Evolutionary conservation across 2,113 vertebrate species (phyloP).

Genomic region (Coregonus clupeaformis): DNA sequence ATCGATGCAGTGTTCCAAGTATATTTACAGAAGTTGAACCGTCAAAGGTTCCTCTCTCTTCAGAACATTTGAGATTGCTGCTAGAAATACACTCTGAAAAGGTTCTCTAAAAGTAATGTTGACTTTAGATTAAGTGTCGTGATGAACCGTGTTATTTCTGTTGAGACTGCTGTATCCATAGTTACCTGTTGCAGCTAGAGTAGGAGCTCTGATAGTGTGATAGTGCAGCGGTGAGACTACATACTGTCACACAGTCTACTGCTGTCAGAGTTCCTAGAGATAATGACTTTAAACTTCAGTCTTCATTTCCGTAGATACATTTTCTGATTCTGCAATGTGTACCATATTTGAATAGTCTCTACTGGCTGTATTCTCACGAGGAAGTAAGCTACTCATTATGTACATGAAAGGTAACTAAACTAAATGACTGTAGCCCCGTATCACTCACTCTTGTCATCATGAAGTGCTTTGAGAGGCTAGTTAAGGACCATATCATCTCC

Average conservation of each 20-base stretch:
- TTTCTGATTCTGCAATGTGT: background rate
- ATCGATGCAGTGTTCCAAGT: conserved; percentile 13
- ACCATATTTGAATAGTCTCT: background rate
- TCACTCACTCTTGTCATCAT: too few relatives aligned
- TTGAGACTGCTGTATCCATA: background rate
- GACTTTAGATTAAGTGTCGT: conserved; percentile 16
- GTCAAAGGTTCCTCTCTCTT: conserved; percentile 34
- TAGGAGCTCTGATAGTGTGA: background rate
- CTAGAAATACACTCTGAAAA: background rate
- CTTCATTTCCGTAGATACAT: background rate
- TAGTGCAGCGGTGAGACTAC: too few relatives aligned
- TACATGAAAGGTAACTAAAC: too few relatives aligned
- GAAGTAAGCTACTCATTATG: too few relatives aligned
- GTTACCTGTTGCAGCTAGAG: background rate
- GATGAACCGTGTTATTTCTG: background rate
- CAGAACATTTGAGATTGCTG: conserved; percentile 4
- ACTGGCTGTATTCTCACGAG: too few relatives aligned
- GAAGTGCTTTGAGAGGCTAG: too few relatives aligned
- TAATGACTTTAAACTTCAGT: background rate
- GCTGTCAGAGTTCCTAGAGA: background rate
- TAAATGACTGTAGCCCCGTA: too few relatives aligned
- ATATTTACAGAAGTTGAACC: conserved; percentile 28
- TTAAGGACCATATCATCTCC: too few relatives aligned
- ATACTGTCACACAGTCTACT: background rate
- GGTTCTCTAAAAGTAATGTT: conserved; percentile 21